Conservation (phyloP, 2,888 invertebrate genomes). For the Dryococelus australis region DNA sequence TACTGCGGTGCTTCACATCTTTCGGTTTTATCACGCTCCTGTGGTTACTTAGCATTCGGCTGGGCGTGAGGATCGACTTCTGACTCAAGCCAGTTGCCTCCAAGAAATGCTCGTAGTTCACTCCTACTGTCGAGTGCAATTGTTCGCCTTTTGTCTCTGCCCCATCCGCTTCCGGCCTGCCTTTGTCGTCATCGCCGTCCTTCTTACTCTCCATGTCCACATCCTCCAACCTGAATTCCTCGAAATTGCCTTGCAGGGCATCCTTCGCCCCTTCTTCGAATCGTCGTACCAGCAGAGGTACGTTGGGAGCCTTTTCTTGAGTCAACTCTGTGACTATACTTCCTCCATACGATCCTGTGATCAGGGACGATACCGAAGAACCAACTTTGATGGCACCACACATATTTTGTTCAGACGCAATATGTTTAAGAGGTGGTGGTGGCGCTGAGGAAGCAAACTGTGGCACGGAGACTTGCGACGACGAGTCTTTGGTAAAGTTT, state of each 20-base stretch:
- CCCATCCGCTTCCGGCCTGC: slow-evolving; percentile 45
- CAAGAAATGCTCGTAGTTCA: slow-evolving; percentile 74
- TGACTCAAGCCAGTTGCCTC: slow-evolving; percentile 82
- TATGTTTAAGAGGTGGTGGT: background rate
- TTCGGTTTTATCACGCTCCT: slow-evolving; percentile 79
- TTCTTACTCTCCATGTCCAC: slow-evolving; percentile 62
- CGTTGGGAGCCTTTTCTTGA: slow-evolving; percentile 31
- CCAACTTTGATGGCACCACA: slow-evolving; percentile 43
- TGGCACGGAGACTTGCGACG: background rate
- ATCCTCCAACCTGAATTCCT: slow-evolving; percentile 80
- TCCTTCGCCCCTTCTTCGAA: slow-evolving; percentile 68
- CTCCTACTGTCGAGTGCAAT: slow-evolving; percentile 54
- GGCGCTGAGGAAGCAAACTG: background rate
- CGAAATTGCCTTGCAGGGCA: slow-evolving; percentile 78
- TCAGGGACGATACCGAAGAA: slow-evolving; percentile 46
- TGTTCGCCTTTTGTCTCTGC: slow-evolving; percentile 57
- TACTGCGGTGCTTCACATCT: slow-evolving; percentile 78
- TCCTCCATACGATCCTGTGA: slow-evolving; percentile 44
- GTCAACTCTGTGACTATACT: slow-evolving; percentile 46
- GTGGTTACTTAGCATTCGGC: slow-evolving; percentile 75
- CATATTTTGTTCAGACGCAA: background rate
- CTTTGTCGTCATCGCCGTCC: slow-evolving; percentile 49
- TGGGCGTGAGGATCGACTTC: slow-evolving; percentile 76
- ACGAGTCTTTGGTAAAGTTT: background rate
- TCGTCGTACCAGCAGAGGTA: slow-evolving; percentile 55